Conservation (phyloP, 2,888 invertebrate genomes). For the Synergus umbraculus region DNA sequence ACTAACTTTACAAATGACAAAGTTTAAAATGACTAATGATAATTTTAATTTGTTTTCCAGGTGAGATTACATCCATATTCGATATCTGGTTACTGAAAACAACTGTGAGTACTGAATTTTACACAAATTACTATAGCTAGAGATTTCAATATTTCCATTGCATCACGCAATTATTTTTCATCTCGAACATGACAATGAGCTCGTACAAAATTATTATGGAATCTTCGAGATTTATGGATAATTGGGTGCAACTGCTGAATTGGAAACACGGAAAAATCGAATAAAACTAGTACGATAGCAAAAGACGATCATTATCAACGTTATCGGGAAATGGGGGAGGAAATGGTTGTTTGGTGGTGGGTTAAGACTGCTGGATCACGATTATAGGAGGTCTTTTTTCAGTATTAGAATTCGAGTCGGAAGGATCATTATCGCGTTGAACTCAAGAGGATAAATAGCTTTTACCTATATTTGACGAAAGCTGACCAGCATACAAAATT, state of each 20-base stretch:
- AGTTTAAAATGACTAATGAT: neutral
- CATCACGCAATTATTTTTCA: neutral
- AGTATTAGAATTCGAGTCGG: constrained; percentile 2
- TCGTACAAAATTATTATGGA: neutral
- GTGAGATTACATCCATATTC: neutral
- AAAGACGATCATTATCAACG: neutral
- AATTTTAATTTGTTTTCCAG: neutral
- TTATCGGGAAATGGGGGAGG: constrained; percentile 2
- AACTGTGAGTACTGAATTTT: neutral
- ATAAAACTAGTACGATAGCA: neutral
- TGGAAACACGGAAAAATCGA: neutral
- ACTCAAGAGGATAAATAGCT: neutral
- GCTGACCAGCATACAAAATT: neutral
- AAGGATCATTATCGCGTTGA: constrained; percentile 19
- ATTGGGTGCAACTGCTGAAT: neutral
- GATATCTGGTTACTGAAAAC: neutral
- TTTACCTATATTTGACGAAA: neutral
- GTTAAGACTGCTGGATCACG: neutral
- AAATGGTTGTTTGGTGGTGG: constrained; percentile 1
- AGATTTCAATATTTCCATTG: neutral
- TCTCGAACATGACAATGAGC: neutral
- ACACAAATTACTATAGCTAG: neutral
- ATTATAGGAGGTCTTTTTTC: neutral
- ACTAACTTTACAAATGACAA: too few species aligned
- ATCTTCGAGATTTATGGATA: neutral